phyloP scores from a whole-genome alignment of 1,140 invertebrate genomes.

The Tribolium madens region DNA sequence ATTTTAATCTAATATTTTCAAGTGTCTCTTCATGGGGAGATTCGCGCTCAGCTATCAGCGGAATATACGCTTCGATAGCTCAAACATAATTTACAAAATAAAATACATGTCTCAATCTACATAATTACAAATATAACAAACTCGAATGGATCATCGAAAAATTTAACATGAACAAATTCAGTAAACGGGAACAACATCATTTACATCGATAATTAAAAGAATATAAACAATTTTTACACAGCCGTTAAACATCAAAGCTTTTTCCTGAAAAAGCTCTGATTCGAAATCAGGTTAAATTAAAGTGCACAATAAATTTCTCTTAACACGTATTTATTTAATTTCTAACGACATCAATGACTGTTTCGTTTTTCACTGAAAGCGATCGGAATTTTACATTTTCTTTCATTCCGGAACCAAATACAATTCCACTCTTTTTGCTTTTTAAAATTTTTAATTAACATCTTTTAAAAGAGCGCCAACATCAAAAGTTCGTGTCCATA shows the following conservation, averaged over 20 bases:
- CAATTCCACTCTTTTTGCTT: background rate
- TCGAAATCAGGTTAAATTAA: conserved; percentile 20
- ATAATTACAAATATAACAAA: background rate
- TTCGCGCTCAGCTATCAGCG: conserved; percentile 16
- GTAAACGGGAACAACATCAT: background rate
- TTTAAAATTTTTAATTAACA: conserved; percentile 22
- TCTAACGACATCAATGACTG: conserved; percentile 20
- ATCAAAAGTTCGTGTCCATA: too few species aligned
- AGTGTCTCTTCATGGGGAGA: conserved; percentile 37
- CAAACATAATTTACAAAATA: background rate
- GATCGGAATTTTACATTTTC: conserved; percentile 1
- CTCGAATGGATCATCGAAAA: too few species aligned
- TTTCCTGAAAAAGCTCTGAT: conserved; percentile 5
- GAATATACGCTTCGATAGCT: conserved; percentile 28
- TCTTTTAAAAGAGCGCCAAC: too few species aligned
- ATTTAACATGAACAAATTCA: background rate
- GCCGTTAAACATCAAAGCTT: conserved; percentile 26
- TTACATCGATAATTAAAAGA: conserved; percentile 21
- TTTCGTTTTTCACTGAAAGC: conserved; percentile 16
- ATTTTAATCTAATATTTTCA: conserved; percentile 50
- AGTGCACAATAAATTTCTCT: conserved; percentile 29
- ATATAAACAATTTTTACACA: conserved; percentile 34
- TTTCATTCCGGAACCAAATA: conserved; percentile 4
- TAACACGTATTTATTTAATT: conserved; percentile 37
- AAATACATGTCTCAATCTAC: conserved; percentile 20